Conservation (phyloP, 2,113 vertebrate species). For the Hypocryptadius cinnamomeus region DNA sequence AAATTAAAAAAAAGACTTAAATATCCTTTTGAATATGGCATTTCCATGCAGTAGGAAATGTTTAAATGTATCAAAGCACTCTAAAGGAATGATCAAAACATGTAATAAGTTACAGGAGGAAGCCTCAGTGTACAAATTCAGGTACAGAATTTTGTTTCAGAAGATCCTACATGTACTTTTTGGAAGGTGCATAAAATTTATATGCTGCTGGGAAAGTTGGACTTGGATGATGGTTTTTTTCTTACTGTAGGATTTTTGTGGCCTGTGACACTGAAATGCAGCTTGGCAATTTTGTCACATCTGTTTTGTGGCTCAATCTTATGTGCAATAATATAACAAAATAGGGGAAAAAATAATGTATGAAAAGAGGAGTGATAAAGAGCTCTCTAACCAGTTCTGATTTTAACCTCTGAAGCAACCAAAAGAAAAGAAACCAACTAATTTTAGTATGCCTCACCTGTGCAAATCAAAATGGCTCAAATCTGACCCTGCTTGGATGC, state of each 20-base stretch:
- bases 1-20: not conserved
- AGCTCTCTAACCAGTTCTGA: not conserved
- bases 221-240: not conserved
- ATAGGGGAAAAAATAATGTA: not conserved
- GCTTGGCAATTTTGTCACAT: not conserved
- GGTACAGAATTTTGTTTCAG: not conserved
- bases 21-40: not conserved
- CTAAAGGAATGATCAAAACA: not conserved
- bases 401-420: not conserved
- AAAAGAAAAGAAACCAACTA: not conserved
- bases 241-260: not conserved
- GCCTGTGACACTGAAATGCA: not conserved
- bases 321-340: not conserved
- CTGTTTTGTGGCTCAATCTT: not conserved
- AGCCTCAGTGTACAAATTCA: not conserved
- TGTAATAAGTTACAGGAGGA: not conserved
- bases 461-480: not conserved
- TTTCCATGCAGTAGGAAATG: not conserved
- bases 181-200: not conserved
- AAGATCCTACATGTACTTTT: not conserved
- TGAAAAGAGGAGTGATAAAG: not conserved
- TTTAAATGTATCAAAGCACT: not conserved
- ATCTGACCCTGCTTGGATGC: not conserved
- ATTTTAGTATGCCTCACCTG: not conserved
- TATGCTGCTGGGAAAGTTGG: not conserved